Percentiles rank a stretch among this genome's conserved stretches.
Evolutionary conservation across 2,888 invertebrate genomes (phyloP).

Genomic region (Clusia tigrina): DNA sequence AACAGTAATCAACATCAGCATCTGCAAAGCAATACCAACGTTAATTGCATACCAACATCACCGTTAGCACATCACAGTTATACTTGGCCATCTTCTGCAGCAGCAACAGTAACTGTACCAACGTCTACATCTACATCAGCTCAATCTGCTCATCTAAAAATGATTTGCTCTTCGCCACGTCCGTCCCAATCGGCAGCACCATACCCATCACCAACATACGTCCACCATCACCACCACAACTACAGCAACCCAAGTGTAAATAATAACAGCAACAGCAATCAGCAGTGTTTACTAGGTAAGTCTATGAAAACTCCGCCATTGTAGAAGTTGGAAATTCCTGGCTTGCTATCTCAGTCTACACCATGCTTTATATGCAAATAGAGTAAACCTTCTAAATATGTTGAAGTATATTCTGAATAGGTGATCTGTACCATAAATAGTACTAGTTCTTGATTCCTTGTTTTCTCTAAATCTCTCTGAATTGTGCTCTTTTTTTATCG

Average conservation of each 20-base stretch:
- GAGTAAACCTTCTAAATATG: no score
- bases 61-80: conserved; percentile 64
- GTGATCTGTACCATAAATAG: no score
- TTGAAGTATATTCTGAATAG: no score
- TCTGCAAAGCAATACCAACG: conserved; percentile 52
- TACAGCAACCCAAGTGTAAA: conserved; percentile 46
- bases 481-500: no score
- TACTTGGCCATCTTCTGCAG: conserved; percentile 55
- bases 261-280: conserved; percentile 39
- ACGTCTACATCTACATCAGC: conserved; percentile 38
- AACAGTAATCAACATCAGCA: conserved; percentile 50
- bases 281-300: no score
- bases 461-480: no score
- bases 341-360: no score
- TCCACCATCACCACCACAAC: conserved; percentile 58
- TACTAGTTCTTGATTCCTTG: no score
- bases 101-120: conserved; percentile 36
- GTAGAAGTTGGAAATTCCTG: no score
- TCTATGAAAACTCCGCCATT: no score
- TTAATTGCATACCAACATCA: conserved; percentile 61
- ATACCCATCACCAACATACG: conserved; percentile 63
- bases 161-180: conserved; percentile 75
- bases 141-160: conserved; percentile 64
- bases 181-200: conserved; percentile 68
- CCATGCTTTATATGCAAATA: no score